phyloP scores from a whole-genome alignment of 1,140 invertebrate genomes.

The Lepidotrigona ventralis region DNA sequence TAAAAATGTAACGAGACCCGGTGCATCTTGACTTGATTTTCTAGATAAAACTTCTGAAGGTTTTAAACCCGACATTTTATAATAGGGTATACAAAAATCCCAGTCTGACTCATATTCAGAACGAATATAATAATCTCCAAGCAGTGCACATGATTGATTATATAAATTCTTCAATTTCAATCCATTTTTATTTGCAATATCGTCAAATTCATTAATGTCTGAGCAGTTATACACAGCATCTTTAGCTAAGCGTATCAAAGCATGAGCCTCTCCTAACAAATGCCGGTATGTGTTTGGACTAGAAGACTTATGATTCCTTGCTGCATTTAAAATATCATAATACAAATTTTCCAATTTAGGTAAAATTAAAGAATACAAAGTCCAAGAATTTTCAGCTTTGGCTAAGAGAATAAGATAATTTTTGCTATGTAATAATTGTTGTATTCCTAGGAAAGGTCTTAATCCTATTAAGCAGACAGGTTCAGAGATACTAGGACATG shows the following conservation, averaged over 20 bases:
- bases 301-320: conserved; percentile 81
- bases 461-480: conserved; percentile 87
- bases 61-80: conserved; percentile 81
- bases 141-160: conserved; percentile 82
- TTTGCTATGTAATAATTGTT: conserved; percentile 83
- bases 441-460: conserved; percentile 86
- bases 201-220: conserved; percentile 53
- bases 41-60: conserved; percentile 79
- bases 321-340: conserved; percentile 85
- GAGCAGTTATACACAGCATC: conserved; percentile 67
- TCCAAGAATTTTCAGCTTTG: conserved; percentile 84
- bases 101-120: conserved; percentile 81
- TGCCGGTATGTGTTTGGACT: conserved; percentile 84
- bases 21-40: conserved; percentile 72
- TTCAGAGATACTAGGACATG: conserved; percentile 82
- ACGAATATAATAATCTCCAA: conserved; percentile 84
- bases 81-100: conserved; percentile 82
- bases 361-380: conserved; percentile 84
- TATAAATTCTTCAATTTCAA: conserved; percentile 80
- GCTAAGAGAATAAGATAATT: conserved; percentile 85
- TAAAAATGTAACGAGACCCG: conserved; percentile 81
- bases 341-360: conserved; percentile 83
- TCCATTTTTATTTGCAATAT: conserved; percentile 68
- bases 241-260: conserved; percentile 81
- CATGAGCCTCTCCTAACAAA: conserved; percentile 84